Conservation (phyloP, 2,113 vertebrate species). For the Nycticebus coucang region DNA sequence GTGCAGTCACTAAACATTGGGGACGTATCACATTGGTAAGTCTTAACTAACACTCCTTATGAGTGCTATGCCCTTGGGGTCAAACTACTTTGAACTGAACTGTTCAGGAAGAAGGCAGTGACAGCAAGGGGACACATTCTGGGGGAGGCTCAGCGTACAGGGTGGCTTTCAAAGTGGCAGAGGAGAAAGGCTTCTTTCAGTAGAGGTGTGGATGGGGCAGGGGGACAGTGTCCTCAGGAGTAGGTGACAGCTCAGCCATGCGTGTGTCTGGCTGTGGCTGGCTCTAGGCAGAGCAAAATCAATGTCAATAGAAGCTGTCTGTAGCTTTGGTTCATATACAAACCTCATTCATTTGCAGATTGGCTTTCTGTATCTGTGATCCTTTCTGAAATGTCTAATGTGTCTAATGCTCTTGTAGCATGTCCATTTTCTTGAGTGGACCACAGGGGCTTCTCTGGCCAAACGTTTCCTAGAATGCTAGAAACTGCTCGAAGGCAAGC, state of each 20-base stretch:
- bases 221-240: background rate
- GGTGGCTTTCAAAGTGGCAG: background rate
- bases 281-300: background rate
- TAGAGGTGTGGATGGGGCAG: background rate
- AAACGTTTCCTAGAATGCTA: background rate
- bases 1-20: background rate
- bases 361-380: background rate
- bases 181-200: background rate
- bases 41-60: background rate
- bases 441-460: background rate
- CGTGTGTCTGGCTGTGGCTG: background rate
- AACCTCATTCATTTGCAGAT: background rate
- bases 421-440: background rate
- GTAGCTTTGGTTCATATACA: background rate
- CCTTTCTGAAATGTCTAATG: background rate
- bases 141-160: background rate
- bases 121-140: background rate
- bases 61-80: background rate
- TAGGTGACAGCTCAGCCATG: background rate
- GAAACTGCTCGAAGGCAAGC: background rate
- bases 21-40: background rate
- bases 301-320: background rate
- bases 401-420: background rate
- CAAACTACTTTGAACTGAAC: background rate
- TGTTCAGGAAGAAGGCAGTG: background rate